Evolutionary conservation across 2,113 vertebrate genomes (phyloP), one percentile per base, ranked within the genome.

Genomic region (Atractosteus spatula): DNA sequence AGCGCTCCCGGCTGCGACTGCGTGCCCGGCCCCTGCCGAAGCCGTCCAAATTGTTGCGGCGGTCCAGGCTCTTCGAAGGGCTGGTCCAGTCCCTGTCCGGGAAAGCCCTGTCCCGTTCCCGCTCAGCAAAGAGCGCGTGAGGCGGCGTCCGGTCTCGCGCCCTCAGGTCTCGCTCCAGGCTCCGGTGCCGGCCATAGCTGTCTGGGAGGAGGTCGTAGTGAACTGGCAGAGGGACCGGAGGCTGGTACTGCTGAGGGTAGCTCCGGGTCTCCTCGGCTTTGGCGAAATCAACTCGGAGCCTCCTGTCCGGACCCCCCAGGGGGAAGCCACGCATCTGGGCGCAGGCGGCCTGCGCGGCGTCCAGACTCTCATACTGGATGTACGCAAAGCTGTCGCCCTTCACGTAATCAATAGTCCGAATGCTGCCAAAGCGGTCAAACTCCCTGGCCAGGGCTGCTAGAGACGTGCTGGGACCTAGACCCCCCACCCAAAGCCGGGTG

Each of bases 341-440:
- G 2, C 97, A 99, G 76, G 97, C 97, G 0, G 97, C 97, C 82
- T 98, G 96, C 0, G 97, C 93, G 0, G 97, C 97, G 0, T 99
- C 97, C 87, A 99, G 44, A 71, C 97, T 99, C 17, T 99, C 97
- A 0, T 99, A 99, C 82, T 99, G 97, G 66, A 99, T 96, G 56
- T 99, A 99, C 0, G 97, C 97, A 55, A 98, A 98, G 70, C 90
- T 98, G 88, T 98, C 97, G 0, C 97, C 97, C 78, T 99, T 99
- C 44, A 96, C 94, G 0, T 99, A 98, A 84, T 99, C 97, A 41
- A 99, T 98, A 67, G 94, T 98, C 73, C 96, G 85, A 42, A 99
- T 99, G 81, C 96, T 99, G 1, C 97, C 97, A 0, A 99, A 99
- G 44, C 97, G 96, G 79, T 99, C 97, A 0, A 99, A 99, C 79